Evolutionary conservation across 2,888 invertebrate genomes (phyloP), one percentile per base, ranked within the genome.

Genomic region (Leptogaster cylindrica): DNA sequence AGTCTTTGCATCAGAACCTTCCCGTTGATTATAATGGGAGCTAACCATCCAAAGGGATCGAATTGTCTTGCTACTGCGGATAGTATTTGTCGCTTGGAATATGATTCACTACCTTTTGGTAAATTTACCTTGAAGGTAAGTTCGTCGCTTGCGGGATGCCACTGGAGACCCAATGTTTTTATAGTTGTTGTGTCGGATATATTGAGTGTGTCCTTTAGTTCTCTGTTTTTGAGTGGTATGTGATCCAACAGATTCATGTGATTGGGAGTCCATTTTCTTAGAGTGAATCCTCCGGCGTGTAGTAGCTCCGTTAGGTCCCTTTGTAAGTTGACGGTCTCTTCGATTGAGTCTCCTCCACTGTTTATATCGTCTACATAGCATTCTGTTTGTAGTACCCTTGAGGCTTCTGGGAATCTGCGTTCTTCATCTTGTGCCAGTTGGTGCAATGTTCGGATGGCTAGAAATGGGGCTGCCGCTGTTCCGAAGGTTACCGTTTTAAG

Each of bases 1-100:
- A 71, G n/a, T 10, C 68, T 51, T 28, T 71, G 69, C 33, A 72
- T 65, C 0, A 71, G 27, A 6, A 69, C 67, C 52, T 71, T 70
- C 1, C 39, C 68, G 12, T 18, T 63, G 4, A 72, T 65, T 2
- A 67, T 51, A 1, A 68, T 16, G 10, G 71, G 72, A 8, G 68
- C 48, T 2, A 72, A 23, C 10, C 68, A 52, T 1, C 71, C 71
- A 27, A 67, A 16, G 1, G 72, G 71, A 36, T 71, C 71, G 28
- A 67, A 72, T 8, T 71, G 23, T 4, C 25, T 20, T 1, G 71
- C 46, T 1, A 70, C 8, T 3, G 67, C 65, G 4, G 69, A 68
- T n/a, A n/a, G n/a, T n/a, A n/a, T n/a, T n/a, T n/a, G n/a, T n/a
- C n/a, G n/a, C n/a, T n/a, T n/a, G n/a, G n/a, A n/a, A n/a, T n/a